Evolutionary conservation across 2,888 invertebrate genomes (phyloP).

Genomic region (Xylota sylvarum): DNA sequence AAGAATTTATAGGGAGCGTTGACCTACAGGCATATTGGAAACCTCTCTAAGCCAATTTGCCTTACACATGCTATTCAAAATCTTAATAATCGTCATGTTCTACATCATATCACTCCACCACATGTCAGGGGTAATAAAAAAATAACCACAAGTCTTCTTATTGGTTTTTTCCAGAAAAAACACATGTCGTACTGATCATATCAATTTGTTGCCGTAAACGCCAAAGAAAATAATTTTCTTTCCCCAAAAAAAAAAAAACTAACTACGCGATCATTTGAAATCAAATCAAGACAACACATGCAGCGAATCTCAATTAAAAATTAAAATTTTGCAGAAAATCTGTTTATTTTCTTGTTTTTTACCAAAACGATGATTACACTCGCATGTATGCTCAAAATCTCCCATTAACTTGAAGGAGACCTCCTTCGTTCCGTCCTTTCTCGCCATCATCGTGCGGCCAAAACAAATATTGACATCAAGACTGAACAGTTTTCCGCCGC

Average conservation of each 20-base stretch:
- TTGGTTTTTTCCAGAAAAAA: constrained; percentile 12
- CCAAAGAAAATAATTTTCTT: constrained; percentile 20
- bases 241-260: constrained; percentile 28
- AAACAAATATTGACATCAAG: constrained; percentile 71
- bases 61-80: neutral
- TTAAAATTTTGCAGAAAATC: constrained; percentile 14
- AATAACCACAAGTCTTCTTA: neutral
- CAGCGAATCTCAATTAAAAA: constrained; percentile 34
- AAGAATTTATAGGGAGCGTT: too few species aligned
- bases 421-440: constrained; percentile 7
- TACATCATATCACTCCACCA: neutral
- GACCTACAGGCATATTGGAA: too few species aligned
- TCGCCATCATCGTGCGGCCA: constrained; percentile 34
- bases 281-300: constrained; percentile 1
- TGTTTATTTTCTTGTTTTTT: constrained; percentile 46
- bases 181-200: constrained; percentile 27
- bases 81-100: neutral
- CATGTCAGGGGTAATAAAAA: neutral
- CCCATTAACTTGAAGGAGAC: constrained; percentile 40
- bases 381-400: constrained; percentile 60
- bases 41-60: too few species aligned
- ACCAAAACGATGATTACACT: constrained; percentile 61
- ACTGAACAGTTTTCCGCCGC: constrained; percentile 36
- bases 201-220: neutral
- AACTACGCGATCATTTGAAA: constrained; percentile 1